Base-by-base conservation (phyloP, 2,888 invertebrate species). In the Drosophila rubida region DNA sequence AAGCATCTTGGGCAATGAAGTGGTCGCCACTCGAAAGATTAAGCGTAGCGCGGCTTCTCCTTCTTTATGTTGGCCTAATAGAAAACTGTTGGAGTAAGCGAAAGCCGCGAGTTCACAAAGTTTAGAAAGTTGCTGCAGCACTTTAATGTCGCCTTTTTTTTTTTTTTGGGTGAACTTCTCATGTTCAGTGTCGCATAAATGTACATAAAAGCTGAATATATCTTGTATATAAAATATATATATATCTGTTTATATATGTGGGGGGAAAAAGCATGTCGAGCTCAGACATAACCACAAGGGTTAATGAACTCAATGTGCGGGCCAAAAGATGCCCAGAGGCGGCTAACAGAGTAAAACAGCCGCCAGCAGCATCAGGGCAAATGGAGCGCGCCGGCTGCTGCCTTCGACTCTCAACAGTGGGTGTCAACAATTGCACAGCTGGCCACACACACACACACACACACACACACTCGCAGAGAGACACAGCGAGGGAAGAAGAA, bases 361-460 rank as follows among this genome's bases (percentile, higher is more conserved):
- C 79, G 82, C 78, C 78, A 75, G 66, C 54, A 71, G 77, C 72
- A 60, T 71, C 75, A 50, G 75, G 64, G 69, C 81, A 80, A 81
- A 84, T 81, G 78, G 85, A 81, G 69, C 68, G 78, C 30, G 59
- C 64, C 69, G 58, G 61, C 69, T 75, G 60, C 84, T 78, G 70
- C 37, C 75, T 78, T 61, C 49, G 70, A 57, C 73, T 80, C 80
- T 69, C 68, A 64, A 63, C 78, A 69, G 82, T 82, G 85, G 82
- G 85, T 81, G 80, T 81, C 85, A 81, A 85, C 80, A 81, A 81
- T 85, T 71, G 85, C 85, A 82, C 82, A 81, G 80, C 82, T 82
- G 86, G 85, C 53, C 69, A 80, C 62, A 65, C 61, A 82, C 64
- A 65, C 69, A 64, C 63, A 62, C 32, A 62, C 59, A 58, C 25